Evolutionary conservation across 1,140 invertebrate genomes (phyloP).

Genomic region (Calliopsis andreniformis): DNA sequence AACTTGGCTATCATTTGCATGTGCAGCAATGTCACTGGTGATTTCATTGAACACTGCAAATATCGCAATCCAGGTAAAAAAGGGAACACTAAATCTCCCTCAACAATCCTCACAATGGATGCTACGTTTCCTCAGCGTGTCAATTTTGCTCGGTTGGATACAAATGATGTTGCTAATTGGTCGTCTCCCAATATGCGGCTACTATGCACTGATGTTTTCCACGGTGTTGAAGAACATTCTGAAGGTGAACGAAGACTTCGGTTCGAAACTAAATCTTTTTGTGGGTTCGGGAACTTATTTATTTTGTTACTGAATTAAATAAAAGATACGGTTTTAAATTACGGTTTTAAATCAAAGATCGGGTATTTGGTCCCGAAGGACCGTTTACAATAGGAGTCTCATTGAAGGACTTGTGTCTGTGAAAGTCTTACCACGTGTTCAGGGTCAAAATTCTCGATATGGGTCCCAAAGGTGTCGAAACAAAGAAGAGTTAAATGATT

Average conservation of each 20-base stretch:
- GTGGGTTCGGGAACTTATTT: too few relatives aligned
- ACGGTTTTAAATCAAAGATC: too few relatives aligned
- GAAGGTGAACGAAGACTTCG: constrained; percentile 71
- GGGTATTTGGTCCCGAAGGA: too few relatives aligned
- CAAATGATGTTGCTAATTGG: constrained; percentile 82
- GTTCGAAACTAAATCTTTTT: too few relatives aligned
- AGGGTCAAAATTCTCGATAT: too few relatives aligned
- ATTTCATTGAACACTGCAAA: background rate
- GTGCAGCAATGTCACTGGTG: constrained; percentile 64
- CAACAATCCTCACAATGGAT: constrained; percentile 70
- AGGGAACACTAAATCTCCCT: constrained; percentile 1
- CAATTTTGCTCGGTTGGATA: constrained; percentile 81
- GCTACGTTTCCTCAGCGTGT: constrained; percentile 76
- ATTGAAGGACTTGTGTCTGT: too few relatives aligned
- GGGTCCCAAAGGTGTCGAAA: too few relatives aligned
- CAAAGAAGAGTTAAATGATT: too few relatives aligned
- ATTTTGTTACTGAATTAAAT: too few relatives aligned
- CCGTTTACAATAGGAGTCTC: too few relatives aligned
- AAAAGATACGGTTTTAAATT: too few relatives aligned
- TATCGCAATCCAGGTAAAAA: background rate
- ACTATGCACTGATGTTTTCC: constrained; percentile 82
- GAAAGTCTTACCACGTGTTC: too few relatives aligned
- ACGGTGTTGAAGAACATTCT: constrained; percentile 80
- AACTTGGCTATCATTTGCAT: constrained; percentile 51
- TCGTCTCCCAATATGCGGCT: constrained; percentile 80